A percentile compares a stretch with the other conserved stretches of the same genome.
Conservation (phyloP, 1,140 invertebrate species). For the Pollicipes pollicipes region DNA sequence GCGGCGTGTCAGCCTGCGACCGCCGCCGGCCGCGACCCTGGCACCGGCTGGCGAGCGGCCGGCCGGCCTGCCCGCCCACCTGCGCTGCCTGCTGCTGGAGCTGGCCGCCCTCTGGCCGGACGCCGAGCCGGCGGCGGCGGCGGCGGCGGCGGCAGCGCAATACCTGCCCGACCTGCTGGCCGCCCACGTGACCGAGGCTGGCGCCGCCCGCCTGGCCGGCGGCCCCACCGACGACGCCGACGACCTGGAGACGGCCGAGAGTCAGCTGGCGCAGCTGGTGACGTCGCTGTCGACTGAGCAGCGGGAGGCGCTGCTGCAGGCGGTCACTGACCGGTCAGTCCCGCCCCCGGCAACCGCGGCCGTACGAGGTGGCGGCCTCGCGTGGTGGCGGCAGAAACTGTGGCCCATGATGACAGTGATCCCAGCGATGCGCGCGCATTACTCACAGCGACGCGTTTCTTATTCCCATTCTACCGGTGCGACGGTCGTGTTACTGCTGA, state of each 20-base stretch:
- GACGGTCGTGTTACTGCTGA: too few species aligned
- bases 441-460: too few species aligned
- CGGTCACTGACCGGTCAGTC: background rate
- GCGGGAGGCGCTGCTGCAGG: background rate
- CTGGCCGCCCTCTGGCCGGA: background rate
- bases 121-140: background rate
- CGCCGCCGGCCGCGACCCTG: too few species aligned
- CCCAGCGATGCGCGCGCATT: too few species aligned
- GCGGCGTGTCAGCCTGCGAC: background rate
- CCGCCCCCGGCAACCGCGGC: too few species aligned
- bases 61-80: background rate
- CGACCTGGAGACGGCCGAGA: background rate
- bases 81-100: background rate
- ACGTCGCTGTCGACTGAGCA: background rate
- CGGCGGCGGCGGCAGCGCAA: too few species aligned
- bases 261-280: background rate
- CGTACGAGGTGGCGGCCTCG: too few species aligned
- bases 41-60: too few species aligned
- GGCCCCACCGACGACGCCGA: background rate
- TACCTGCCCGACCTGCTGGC: background rate
- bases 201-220: too few species aligned
- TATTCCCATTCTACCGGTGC: too few species aligned
- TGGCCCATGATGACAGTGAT: too few species aligned
- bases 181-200: background rate
- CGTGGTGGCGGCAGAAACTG: too few species aligned